These are phyloP conservation scores for Falco berigora DNA, from an alignment of 2,797 vertebrate species.

Conservation along the genomic window DNA sequence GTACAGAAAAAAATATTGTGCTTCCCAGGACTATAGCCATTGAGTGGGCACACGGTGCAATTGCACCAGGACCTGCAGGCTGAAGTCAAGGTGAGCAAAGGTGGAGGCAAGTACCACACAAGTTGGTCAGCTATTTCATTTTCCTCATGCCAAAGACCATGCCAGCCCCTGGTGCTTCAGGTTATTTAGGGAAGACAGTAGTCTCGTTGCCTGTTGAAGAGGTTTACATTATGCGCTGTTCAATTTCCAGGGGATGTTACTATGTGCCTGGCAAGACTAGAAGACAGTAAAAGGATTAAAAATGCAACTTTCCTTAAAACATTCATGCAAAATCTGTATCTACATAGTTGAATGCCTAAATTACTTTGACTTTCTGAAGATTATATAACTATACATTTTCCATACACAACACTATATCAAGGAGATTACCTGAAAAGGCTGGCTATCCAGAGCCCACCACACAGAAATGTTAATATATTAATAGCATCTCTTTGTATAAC, in stretches of 20 bases:
- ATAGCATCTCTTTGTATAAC: not conserved
- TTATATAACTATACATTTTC: slow-evolving; percentile 47
- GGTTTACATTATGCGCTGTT: not conserved
- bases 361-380: not conserved
- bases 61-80: not conserved
- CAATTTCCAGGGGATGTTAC: not conserved
- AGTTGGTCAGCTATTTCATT: not conserved
- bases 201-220: not conserved
- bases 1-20: not conserved
- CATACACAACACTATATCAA: not conserved
- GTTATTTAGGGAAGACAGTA: not conserved
- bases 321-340: slow-evolving; percentile 60
- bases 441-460: not conserved
- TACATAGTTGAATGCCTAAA: slow-evolving; percentile 22
- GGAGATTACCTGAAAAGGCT: not conserved
- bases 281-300: slow-evolving; percentile 51
- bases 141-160: not conserved
- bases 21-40: not conserved
- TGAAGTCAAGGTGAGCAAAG: not conserved
- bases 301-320: slow-evolving; percentile 57
- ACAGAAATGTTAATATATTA: not conserved
- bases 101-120: not conserved
- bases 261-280: not conserved
- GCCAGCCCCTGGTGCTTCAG: not conserved
- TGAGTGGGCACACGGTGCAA: not conserved